Evolutionary conservation across 2,113 vertebrate genomes (phyloP).

Genomic region (Carlito syrichta): DNA sequence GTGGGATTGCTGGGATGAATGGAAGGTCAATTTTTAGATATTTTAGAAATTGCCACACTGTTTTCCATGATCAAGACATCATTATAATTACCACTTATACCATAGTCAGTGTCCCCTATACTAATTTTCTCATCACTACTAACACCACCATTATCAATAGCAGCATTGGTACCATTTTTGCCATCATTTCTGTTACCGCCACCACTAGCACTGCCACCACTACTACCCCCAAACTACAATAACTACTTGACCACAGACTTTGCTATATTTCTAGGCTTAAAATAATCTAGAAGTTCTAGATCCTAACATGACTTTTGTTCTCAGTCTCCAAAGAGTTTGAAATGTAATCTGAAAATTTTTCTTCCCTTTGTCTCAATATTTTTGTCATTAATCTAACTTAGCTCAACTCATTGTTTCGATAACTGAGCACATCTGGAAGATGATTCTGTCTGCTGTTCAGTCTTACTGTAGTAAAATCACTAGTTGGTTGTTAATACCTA

Average conservation of each 20-base stretch:
- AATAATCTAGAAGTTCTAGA: neutral
- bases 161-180: accelerated
- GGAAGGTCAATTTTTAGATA: too few species aligned
- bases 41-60: too few species aligned
- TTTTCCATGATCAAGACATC: too few species aligned
- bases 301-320: neutral
- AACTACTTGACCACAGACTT: accelerated
- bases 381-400: neutral
- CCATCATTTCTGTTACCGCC: neutral
- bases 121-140: neutral
- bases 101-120: neutral
- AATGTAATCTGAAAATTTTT: neutral
- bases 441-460: neutral
- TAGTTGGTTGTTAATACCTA: neutral
- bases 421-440: neutral
- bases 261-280: neutral
- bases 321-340: neutral
- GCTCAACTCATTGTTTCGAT: neutral
- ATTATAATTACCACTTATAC: neutral
- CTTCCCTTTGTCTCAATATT: neutral
- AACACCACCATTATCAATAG: too few species aligned
- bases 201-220: neutral
- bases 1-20: too few species aligned
- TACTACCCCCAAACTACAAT: neutral
- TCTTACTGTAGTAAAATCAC: neutral